These are phyloP conservation scores for Monochamus saltuarius DNA, from an alignment of 1,140 invertebrate species.

Conservation along the genomic window DNA sequence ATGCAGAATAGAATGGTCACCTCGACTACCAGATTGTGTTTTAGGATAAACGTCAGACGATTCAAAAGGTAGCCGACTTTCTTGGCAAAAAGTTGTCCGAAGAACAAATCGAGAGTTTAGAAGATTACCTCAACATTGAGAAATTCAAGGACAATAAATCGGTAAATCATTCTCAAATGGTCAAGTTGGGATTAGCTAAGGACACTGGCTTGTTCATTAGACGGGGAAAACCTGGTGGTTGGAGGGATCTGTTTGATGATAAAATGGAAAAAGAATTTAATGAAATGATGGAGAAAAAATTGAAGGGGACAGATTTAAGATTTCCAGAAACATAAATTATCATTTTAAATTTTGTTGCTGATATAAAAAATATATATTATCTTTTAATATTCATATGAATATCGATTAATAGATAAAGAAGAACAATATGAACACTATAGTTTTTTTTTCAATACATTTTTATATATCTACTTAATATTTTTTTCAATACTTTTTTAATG, in stretches of 20 bases:
- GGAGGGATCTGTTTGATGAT: constrained; percentile 34
- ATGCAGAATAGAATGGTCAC: neutral
- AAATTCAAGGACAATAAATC: constrained; percentile 69
- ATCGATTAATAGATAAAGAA: too few relatives aligned
- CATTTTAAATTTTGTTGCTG: neutral
- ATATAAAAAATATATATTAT: too few relatives aligned
- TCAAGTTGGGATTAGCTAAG: constrained; percentile 26
- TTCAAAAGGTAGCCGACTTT: constrained; percentile 61
- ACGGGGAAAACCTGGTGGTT: constrained; percentile 33
- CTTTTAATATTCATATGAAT: too few relatives aligned
- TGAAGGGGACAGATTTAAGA: constrained; percentile 32
- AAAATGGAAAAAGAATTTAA: constrained; percentile 29
- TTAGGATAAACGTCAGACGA: constrained; percentile 57
- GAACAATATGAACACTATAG: too few relatives aligned
- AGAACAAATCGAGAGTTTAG: constrained; percentile 58
- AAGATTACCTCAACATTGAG: constrained; percentile 67
- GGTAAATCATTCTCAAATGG: constrained; percentile 30
- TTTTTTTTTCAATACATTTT: too few relatives aligned
- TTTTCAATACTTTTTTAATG: too few relatives aligned
- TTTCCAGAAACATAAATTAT: constrained; percentile 25
- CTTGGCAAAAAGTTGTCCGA: constrained; percentile 58
- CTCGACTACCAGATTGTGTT: neutral
- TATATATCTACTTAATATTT: too few relatives aligned
- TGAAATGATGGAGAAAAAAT: constrained; percentile 38
- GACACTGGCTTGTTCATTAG: constrained; percentile 30